Evolutionary conservation across 2,113 vertebrate species (phyloP), one percentile per base, ranked within the genome.

Genomic region (Plotosus lineatus): DNA sequence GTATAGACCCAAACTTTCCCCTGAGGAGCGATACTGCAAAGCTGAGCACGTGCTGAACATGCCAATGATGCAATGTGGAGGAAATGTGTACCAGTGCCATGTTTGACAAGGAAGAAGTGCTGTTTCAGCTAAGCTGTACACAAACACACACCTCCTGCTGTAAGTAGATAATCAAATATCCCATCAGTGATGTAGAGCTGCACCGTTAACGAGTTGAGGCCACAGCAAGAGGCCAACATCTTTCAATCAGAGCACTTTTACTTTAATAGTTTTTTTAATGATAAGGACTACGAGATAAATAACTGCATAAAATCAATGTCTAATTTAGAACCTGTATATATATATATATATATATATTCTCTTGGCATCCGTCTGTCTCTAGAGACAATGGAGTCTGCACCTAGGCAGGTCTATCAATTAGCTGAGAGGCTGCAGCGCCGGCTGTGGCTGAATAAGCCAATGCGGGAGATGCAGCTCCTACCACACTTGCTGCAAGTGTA

Each of bases 151-250:
- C 63, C 40, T 40, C 21, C 8, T 31, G 63, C 53, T 68, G 46
- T 44, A 77, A 12, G 40, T 3, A 19, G 28, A 69, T 71, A 28
- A 77, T 82, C 31, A 60, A 48, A 44, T 23, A 61, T 60, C 42
- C 23, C 46, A 48, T 83, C 48, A 56, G 4, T 11, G 9, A 38
- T 36, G 68, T 82, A 23, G 31, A 84, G 80, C 10, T 74, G 61
- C 65, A 80, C 85, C 88, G 85, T 88, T 89, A 90, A 92, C 90
- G 90, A 93, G 89, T 83, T 73, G 73, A 82, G 88, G 79, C 85
- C 81, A 78, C 84, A 89, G 89, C 87, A 89, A 87, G 89, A 36
- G 79, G 86, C 85, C 60, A 60, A 77, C 33, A 63, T 63, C 60
- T 17, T 33, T 17, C 58, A 63, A 36, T 19, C 60, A 63, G 4